These are phyloP conservation scores for Toxotes lorentzi DNA, from an alignment of 2,797 vertebrate species.

Conservation along the genomic window DNA sequence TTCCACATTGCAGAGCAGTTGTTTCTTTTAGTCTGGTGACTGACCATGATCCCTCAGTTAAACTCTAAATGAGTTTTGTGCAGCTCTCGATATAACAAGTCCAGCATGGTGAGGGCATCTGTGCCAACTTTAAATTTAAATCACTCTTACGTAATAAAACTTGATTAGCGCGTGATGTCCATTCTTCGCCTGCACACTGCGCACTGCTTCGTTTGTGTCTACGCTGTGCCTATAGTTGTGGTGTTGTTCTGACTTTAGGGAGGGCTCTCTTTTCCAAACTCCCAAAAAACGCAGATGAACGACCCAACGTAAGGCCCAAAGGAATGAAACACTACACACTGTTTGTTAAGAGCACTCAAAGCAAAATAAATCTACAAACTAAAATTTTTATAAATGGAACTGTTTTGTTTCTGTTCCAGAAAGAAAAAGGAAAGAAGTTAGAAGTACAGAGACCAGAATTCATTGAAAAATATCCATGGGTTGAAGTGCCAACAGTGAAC, in stretches of 20 bases:
- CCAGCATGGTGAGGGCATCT: slow-evolving; percentile 1
- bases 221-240: background rate
- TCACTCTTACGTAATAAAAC: slow-evolving; percentile 7
- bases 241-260: background rate
- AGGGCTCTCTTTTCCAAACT: background rate
- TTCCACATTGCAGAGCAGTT: background rate
- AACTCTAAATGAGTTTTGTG: slow-evolving; percentile 35
- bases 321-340: background rate
- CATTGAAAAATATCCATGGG: background rate
- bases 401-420: too few species aligned
- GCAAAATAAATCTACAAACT: too few species aligned
- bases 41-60: slow-evolving; percentile 27
- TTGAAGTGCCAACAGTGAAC: background rate
- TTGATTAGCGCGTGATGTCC: background rate
- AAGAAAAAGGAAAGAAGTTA: background rate
- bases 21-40: slow-evolving; percentile 13
- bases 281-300: background rate
- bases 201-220: background rate
- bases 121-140: slow-evolving; percentile 31
- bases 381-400: background rate
- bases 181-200: background rate
- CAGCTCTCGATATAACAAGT: slow-evolving; percentile 24
- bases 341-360: background rate
- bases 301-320: background rate
- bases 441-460: background rate